Base-by-base conservation (phyloP, 2,797 vertebrate species). In the Xiphophorus birchmanni region DNA sequence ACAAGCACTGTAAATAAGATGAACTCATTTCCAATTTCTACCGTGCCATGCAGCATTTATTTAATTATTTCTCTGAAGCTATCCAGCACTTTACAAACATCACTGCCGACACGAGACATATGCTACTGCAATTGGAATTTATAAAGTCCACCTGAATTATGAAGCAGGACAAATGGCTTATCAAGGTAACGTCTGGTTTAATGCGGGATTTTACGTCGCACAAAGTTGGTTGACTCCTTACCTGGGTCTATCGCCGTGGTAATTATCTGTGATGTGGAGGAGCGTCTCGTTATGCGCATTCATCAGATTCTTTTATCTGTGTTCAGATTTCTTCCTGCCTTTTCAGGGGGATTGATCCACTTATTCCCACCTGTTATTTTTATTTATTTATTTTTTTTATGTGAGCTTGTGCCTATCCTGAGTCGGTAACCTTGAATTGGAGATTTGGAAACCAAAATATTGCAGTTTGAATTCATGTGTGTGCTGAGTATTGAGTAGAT, bases 291-390 rank as follows among this genome's bases (percentile, higher is more conserved):
- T 65, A 21, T 65, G 32, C 32, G 6, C 32, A 3, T 65, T 37
- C 63, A 65, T 18, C 63, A 10, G 63, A 32, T 60, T 29, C 32
- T 32, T 65, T 37, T 65, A 18, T 65, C 17, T 10, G 63, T 65
- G 29, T 65, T 65, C 63, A 37, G 63, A 65, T 35, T 65, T 65
- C 29, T 37, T 65, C 63, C 63, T 65, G 63, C 63, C 13, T 65
- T 37, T 65, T 65, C 32, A 40, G 8, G 17, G 15, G 13, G 17
- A 37, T 40, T 40, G 35, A 40, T 40, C 8, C 10, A 9, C 32
- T 37, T 40, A 15, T 67, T 40, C 17, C 35, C 35, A 23, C 63
- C 18, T 67, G 32, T 21, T 67, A 37, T 65, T 52, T 1, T 23
- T 21, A 7, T 5, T 5, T 21, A 0, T 50, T 8, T 52, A 32